Evolutionary conservation across 2,888 invertebrate species (phyloP), one percentile per base, ranked within the genome.

Genomic region (Sicus ferrugineus): DNA sequence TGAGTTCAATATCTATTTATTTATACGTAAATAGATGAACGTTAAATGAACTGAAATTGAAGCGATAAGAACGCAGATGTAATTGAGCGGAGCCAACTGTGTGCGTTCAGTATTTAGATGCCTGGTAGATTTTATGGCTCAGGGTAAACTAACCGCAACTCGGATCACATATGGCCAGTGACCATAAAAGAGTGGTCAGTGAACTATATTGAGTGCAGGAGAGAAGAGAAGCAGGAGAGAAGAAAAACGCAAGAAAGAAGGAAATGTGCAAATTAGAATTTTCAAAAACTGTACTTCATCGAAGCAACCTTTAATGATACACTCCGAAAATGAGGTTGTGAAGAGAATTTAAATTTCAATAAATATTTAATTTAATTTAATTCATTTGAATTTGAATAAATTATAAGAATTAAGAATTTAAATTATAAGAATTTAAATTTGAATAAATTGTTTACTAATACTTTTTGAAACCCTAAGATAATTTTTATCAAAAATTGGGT

Each of bases 1-100:
- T 95, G 87, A 85, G 81, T 26, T n/a, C 6, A 61, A 9, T 30
- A 48, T n/a, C n/a, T n/a, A n/a, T n/a, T n/a, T n/a, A n/a, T n/a
- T n/a, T 2, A 5, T 56, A 19, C 19, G 26, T 19, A 56, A n/a
- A 2, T 28, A 56, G 4, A n/a, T 28, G 6, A 30, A 14, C 16
- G n/a, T 30, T 30, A 30, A 34, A 59, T 59, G 19, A 59, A 59
- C 31, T 59, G 34, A 16, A 34, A 59, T 30, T 50, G 48, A 26
- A 28, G n/a, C 52, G 62, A 64, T 30, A 7, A 63, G 58, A 58
- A 26, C 64, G 61, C 3, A 28, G 59, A n/a, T 11, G 28, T 67
- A 48, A 31, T 59, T 59, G 30, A 67, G 46, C 56, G 26, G 23
- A 50, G n/a, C 48, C 21, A 31, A 42, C 4, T 21, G 28, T 21